Conservation (phyloP, 2,888 invertebrate genomes). For the Clivina fossor region DNA sequence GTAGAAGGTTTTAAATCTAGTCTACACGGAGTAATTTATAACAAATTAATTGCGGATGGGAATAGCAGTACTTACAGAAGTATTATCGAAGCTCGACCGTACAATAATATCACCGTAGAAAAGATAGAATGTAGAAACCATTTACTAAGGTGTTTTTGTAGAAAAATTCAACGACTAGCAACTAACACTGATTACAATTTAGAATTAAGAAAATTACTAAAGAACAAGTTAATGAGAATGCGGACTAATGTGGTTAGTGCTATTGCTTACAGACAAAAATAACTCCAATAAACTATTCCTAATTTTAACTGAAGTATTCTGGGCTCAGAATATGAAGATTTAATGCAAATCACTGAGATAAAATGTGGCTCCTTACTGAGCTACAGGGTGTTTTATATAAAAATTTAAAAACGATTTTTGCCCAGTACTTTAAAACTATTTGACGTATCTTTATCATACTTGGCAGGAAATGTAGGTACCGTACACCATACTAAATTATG, state of each 20-base stretch:
- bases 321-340: too few species aligned
- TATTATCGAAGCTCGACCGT: conserved; percentile 34
- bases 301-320: too few species aligned
- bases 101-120: conserved; percentile 33
- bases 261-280: conserved; percentile 4
- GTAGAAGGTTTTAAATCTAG: too few species aligned
- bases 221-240: conserved; percentile 5
- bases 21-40: conserved; percentile 17
- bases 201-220: neutral
- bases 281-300: neutral
- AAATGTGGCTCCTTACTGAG: too few species aligned
- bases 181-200: neutral
- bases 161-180: conserved; percentile 2
- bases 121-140: conserved; percentile 35
- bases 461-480: too few species aligned
- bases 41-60: conserved; percentile 22
- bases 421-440: too few species aligned
- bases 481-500: too few species aligned
- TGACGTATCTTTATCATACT: too few species aligned
- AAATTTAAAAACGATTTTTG: too few species aligned
- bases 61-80: conserved; percentile 33
- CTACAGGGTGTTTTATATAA: too few species aligned
- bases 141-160: conserved; percentile 30
- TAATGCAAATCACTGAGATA: too few species aligned
- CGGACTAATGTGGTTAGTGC: conserved; percentile 7